Conservation (phyloP, 2,888 invertebrate genomes). For the Dicyrtoma fusca region DNA sequence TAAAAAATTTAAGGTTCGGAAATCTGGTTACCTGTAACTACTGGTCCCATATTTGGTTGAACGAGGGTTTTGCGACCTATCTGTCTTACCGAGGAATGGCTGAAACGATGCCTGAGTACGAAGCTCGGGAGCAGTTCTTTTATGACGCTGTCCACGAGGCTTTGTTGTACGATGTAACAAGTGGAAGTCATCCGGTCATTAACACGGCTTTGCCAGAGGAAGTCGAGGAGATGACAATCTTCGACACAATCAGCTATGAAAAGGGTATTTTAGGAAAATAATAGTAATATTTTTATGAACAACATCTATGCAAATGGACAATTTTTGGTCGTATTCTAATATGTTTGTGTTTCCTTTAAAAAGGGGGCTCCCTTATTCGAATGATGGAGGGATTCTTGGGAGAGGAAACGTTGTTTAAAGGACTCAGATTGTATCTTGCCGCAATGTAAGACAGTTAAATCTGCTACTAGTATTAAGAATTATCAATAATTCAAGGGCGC, state of each 20-base stretch:
- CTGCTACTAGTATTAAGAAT: too few species aligned
- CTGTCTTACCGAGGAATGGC: conserved; percentile 34
- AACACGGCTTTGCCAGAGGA: background rate
- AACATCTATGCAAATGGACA: too few species aligned
- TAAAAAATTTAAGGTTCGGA: conserved; percentile 34
- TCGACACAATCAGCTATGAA: too few species aligned
- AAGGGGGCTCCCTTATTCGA: conserved; percentile 61
- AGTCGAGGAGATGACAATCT: conserved; percentile 6
- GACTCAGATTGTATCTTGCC: background rate
- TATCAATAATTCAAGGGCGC: too few species aligned
- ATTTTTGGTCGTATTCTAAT: too few species aligned
- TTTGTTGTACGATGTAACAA: conserved; percentile 41
- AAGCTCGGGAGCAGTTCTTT: conserved; percentile 35
- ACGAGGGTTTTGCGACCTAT: conserved; percentile 53
- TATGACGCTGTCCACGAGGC: conserved; percentile 37
- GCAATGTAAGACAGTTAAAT: conserved; percentile 9
- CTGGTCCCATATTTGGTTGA: conserved; percentile 41
- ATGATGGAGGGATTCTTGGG: conserved; percentile 35
- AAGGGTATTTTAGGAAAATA: too few species aligned
- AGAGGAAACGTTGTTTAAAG: background rate
- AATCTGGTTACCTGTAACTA: conserved; percentile 23
- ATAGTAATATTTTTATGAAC: too few species aligned
- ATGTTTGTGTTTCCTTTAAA: too few species aligned
- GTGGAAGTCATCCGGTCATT: conserved; percentile 39
- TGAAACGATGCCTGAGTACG: conserved; percentile 17